These are phyloP conservation scores for Sesia apiformis DNA, from an alignment of 2,888 invertebrate species.

Conservation along the genomic window DNA sequence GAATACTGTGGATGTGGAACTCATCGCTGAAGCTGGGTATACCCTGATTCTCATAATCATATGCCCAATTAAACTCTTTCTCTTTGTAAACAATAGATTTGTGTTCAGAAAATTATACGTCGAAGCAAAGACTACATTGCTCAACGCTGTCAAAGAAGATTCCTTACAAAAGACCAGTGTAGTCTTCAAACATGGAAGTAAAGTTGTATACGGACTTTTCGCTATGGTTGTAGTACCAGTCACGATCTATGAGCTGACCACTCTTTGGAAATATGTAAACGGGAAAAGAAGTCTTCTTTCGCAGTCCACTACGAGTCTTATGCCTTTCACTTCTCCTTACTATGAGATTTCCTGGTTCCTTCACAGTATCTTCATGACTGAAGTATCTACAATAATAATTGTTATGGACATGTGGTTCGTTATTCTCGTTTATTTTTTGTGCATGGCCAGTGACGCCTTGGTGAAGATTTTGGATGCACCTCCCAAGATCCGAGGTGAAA, in stretches of 20 bases:
- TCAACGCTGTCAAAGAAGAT: conserved; percentile 21
- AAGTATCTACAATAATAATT: conserved; percentile 25
- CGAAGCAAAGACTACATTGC: conserved; percentile 29
- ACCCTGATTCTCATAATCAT: conserved; percentile 29
- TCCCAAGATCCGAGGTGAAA: conserved; percentile 12
- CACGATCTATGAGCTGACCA: conserved; percentile 22
- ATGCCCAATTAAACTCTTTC: conserved; percentile 25
- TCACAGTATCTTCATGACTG: conserved; percentile 32
- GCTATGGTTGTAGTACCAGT: conserved; percentile 23
- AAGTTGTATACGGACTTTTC: conserved; percentile 20
- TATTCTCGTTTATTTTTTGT: conserved; percentile 31
- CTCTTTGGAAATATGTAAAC: conserved; percentile 31
- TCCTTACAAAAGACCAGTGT: conserved; percentile 12
- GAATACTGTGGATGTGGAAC: conserved; percentile 20
- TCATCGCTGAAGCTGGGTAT: conserved; percentile 36
- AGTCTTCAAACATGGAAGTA: conserved; percentile 19
- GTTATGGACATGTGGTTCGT: conserved; percentile 45
- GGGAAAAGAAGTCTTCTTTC: conserved; percentile 36
- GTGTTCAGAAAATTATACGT: conserved; percentile 30
- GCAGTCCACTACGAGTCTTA: conserved; percentile 32
- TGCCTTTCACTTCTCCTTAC: conserved; percentile 45
- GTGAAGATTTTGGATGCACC: conserved; percentile 21
- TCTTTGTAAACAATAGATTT: conserved; percentile 24
- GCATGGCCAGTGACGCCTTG: conserved; percentile 29
- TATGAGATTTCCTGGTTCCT: conserved; percentile 38